phyloP scores from a whole-genome alignment of 2,113 vertebrate genomes.

The Uropsilus gracilis region DNA sequence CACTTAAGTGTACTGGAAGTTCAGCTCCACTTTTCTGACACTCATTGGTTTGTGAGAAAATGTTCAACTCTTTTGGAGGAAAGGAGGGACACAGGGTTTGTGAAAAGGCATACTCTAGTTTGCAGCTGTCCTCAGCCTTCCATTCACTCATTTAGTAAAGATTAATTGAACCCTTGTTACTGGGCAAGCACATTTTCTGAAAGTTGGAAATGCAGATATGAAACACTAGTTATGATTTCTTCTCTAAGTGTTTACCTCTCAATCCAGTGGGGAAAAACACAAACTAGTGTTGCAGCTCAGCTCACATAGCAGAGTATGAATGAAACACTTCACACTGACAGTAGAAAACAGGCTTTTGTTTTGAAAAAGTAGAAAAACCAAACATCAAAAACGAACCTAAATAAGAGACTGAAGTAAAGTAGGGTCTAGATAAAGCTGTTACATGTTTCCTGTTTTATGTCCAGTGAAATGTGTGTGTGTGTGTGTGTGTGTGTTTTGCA shows the following conservation, averaged over 20 bases:
- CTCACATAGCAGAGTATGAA: background rate
- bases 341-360: conserved; percentile 24
- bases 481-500: too few species aligned
- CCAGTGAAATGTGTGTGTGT: too few species aligned
- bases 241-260: background rate
- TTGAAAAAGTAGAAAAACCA: conserved; percentile 38
- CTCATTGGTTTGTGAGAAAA: conserved; percentile 32
- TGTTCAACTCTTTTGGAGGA: background rate
- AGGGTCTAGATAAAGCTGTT: conserved; percentile 32
- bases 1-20: background rate
- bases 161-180: background rate
- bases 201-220: background rate
- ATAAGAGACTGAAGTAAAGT: conserved; percentile 19
- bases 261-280: background rate
- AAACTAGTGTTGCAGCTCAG: background rate
- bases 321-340: background rate
- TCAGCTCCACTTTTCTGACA: background rate
- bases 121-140: background rate
- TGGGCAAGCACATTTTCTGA: background rate
- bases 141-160: background rate
- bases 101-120: background rate
- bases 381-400: conserved; percentile 31
- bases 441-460: conserved; percentile 1
- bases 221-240: background rate
- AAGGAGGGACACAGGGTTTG: background rate